Conservation (phyloP, 1,140 invertebrate species). For the Lepidurus apus region DNA sequence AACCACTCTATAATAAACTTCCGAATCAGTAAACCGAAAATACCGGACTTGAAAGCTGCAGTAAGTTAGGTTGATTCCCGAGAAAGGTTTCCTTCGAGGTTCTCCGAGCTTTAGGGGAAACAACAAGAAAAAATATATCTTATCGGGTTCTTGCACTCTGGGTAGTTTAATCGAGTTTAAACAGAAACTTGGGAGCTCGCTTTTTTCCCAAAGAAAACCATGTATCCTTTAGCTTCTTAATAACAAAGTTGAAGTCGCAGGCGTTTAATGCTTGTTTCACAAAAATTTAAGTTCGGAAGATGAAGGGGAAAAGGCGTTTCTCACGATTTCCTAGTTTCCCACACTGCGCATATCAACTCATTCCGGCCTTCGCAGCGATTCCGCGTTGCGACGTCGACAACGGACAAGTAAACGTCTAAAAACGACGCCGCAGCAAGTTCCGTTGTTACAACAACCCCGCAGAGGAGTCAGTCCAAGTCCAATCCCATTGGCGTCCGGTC, state of each 20-base stretch:
- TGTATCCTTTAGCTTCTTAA: no score
- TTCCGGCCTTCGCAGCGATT: background rate
- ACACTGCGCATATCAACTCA: background rate
- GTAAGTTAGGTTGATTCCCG: background rate
- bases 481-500: background rate
- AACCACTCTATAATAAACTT: background rate
- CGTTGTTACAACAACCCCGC: background rate
- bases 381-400: background rate
- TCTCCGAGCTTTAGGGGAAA: background rate
- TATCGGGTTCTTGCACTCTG: no score
- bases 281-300: no score
- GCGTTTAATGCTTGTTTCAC: no score
- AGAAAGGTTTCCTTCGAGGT: background rate
- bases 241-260: no score
- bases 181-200: no score
- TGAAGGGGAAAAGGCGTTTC: background rate
- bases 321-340: background rate
- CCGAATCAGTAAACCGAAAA: background rate
- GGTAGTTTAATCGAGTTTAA: no score
- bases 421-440: constrained; percentile 4
- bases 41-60: background rate
- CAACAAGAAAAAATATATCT: no score
- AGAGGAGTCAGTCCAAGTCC: constrained; percentile 4
- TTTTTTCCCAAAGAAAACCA: no score
- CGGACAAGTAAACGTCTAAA: background rate